These are phyloP conservation scores for Ceyx melanurus DNA, from an alignment of 2,113 vertebrate species.

Conservation along the genomic window DNA sequence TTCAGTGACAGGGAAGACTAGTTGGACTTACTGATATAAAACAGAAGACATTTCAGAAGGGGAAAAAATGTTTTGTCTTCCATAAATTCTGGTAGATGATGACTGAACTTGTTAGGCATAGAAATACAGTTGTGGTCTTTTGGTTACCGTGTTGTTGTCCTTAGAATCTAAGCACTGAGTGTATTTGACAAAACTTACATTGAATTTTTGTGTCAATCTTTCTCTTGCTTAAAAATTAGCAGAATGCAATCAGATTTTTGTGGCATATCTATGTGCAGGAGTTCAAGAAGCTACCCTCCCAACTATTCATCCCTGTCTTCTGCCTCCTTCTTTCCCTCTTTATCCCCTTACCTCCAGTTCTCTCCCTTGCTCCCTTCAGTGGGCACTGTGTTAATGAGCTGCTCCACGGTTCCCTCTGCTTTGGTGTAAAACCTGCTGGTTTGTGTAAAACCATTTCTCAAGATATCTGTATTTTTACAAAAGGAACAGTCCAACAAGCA, in stretches of 20 bases:
- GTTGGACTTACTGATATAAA: background rate
- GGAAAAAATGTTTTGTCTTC: background rate
- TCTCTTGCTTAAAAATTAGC: background rate
- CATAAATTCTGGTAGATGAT: background rate
- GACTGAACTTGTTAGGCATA: background rate
- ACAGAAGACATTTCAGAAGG: background rate
- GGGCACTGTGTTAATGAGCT: background rate
- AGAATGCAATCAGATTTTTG: background rate
- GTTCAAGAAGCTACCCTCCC: background rate
- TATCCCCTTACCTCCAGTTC: background rate
- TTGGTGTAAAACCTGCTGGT: background rate
- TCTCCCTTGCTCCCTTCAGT: background rate
- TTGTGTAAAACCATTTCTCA: background rate
- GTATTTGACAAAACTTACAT: background rate
- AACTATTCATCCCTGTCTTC: background rate
- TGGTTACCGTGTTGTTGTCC: background rate
- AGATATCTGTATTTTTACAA: background rate
- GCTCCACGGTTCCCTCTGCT: background rate
- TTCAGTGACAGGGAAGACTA: background rate
- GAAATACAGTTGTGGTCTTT: background rate
- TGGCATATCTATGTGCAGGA: background rate
- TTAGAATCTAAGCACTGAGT: background rate
- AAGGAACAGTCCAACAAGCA: background rate
- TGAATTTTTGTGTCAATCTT: background rate
- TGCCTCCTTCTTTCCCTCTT: background rate